Conservation (phyloP, 1,140 invertebrate species). For the Drosophila kepulauana region DNA sequence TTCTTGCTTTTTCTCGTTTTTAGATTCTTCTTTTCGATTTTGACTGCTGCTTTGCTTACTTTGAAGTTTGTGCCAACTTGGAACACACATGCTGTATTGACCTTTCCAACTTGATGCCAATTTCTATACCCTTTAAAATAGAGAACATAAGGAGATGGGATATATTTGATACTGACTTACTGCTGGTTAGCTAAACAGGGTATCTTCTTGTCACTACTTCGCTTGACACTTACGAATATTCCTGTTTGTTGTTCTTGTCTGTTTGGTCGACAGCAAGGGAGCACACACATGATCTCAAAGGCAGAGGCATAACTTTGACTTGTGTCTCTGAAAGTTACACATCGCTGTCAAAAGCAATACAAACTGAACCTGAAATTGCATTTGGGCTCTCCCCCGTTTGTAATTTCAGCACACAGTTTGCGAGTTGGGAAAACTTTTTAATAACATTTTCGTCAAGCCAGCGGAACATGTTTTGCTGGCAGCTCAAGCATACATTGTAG, state of each 20-base stretch:
- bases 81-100: slow-evolving; percentile 40
- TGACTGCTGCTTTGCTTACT: slow-evolving; percentile 16
- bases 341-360: slow-evolving; percentile 29
- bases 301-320: slow-evolving; percentile 47
- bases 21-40: background rate
- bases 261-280: slow-evolving; percentile 3
- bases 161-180: background rate
- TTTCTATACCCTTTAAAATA: slow-evolving; percentile 19
- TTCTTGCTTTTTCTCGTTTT: too few species aligned
- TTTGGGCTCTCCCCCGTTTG: slow-evolving; percentile 36
- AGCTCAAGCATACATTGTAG: background rate
- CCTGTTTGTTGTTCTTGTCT: slow-evolving; percentile 22
- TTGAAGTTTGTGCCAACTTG: slow-evolving; percentile 30
- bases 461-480: background rate
- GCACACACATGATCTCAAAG: slow-evolving; percentile 35
- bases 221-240: background rate
- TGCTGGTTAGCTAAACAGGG: slow-evolving; percentile 1
- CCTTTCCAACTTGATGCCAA: slow-evolving; percentile 28
- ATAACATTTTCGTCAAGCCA: slow-evolving; percentile 41
- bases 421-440: slow-evolving; percentile 37
- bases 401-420: slow-evolving; percentile 36
- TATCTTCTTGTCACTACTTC: background rate
- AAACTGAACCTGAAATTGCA: slow-evolving; percentile 41
- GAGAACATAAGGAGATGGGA: background rate
- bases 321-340: slow-evolving; percentile 40